phyloP scores from a whole-genome alignment of 2,797 vertebrate genomes.

The Notolabrus celidotus region DNA sequence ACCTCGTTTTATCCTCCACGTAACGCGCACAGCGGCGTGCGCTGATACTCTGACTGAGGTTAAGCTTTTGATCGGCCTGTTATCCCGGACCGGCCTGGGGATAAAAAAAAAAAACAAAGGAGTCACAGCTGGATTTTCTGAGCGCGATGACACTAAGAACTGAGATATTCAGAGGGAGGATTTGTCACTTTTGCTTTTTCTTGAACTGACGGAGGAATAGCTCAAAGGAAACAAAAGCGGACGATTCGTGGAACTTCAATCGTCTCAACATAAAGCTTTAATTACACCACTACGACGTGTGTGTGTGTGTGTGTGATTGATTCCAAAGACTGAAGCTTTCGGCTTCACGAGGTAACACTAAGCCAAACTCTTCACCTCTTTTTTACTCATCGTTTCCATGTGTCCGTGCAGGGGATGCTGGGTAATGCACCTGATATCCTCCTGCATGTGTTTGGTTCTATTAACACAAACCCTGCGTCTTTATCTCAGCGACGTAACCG shows the following conservation, averaged over 20 bases:
- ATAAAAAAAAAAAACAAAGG: constrained; percentile 68
- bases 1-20: constrained; percentile 57
- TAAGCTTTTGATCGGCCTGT: constrained; percentile 72
- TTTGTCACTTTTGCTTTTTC: constrained; percentile 63
- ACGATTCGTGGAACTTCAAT: constrained; percentile 13
- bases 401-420: constrained; percentile 25
- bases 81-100: constrained; percentile 58
- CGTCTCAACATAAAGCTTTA: constrained; percentile 13
- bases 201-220: constrained; percentile 42
- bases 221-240: constrained; percentile 47
- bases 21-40: constrained; percentile 52
- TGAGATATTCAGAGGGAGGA: constrained; percentile 53
- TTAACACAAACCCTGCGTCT: constrained; percentile 63
- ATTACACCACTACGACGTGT: constrained; percentile 31
- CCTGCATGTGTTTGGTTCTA: constrained; percentile 59
- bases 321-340: constrained; percentile 53
- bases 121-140: constrained; percentile 55
- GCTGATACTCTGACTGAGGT: constrained; percentile 65
- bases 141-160: constrained; percentile 62
- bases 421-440: constrained; percentile 45
- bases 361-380: constrained; percentile 63
- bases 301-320: constrained; percentile 33
- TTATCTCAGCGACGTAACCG: constrained; percentile 64
- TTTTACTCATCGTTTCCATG: constrained; percentile 13
- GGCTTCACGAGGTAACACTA: constrained; percentile 65